Base-by-base conservation (phyloP, 2,888 invertebrate species). In the Ophonus ardosiacus region DNA sequence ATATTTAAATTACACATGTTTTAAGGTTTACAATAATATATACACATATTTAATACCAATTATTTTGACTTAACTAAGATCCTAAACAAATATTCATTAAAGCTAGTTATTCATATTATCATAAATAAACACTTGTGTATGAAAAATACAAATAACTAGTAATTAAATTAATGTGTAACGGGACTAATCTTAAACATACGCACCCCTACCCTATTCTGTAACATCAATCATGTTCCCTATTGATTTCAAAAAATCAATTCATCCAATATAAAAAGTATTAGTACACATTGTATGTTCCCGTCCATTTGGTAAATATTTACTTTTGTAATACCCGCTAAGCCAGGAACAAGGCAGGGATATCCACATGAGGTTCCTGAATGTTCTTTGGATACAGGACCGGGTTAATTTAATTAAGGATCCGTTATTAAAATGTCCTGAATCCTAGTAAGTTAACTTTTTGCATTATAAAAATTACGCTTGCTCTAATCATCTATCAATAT, bases 231-330 rank as follows among this genome's bases (percentile, higher is more conserved):
- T 57, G 57, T 21, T 56, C 76, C n/a, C 56, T 76, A 76, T 76
- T 76, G 76, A 76, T 76, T 76, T 56, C 78, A 57, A 78, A 78
- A 51, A 78, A 78, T 78, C 78, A 57, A 57, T 78, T 78, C 78
- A 57, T 78, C 24, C 78, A 56, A 78, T 78, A 78, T 78, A 78
- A 57, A 78, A 78, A 57, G 78, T 31, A 78, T 78, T 78, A 78
- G 78, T 78, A 57, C 78, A 57, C 78, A 78, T 78, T 56, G 78
- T 57, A 17, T 43, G 43, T 68, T 38, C 68, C 8, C 38, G 4
- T 31, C 31, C 31, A 31, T 21, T 51, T 51, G 31, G 31, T 31
- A 78, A 78, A 78, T 78, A 78, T 78, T 78, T 78, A 57, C 78
- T 24, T 57, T 15, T 78, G 57, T 57, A 57, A 78, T 78, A 21